Conservation (phyloP, 2,797 vertebrate genomes). For the Petrocephalus sullivani region DNA sequence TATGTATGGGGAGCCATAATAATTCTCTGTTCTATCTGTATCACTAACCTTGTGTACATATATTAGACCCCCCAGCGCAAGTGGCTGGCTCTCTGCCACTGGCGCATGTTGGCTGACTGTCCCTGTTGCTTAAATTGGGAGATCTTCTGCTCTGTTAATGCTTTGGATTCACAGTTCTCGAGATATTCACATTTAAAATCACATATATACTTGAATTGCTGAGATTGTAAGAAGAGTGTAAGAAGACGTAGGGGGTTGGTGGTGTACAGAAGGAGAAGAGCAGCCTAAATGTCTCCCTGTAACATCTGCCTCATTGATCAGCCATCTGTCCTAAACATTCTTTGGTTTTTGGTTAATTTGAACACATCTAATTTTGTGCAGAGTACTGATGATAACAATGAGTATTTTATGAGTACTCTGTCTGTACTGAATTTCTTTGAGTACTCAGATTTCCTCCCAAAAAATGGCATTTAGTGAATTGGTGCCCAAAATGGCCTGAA, state of each 20-base stretch:
- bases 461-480: background rate
- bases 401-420: background rate
- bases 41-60: background rate
- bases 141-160: background rate
- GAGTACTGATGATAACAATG: background rate
- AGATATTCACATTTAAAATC: background rate
- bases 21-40: background rate
- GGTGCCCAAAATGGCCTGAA: background rate
- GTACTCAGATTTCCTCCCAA: background rate
- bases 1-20: background rate
- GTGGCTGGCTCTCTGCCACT: background rate
- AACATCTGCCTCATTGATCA: background rate
- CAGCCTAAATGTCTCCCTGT: background rate
- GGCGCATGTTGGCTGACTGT: background rate
- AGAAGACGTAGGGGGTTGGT: background rate
- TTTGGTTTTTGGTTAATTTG: background rate
- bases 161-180: background rate
- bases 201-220: background rate
- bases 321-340: background rate
- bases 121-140: background rate
- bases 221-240: background rate
- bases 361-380: background rate
- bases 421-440: background rate
- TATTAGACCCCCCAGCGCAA: background rate
- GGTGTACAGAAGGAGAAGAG: background rate